A percentile compares a stretch with the other conserved stretches of the same genome.
Evolutionary conservation across 2,797 vertebrate species (phyloP).

Genomic region (Chiropotes sagulatus): DNA sequence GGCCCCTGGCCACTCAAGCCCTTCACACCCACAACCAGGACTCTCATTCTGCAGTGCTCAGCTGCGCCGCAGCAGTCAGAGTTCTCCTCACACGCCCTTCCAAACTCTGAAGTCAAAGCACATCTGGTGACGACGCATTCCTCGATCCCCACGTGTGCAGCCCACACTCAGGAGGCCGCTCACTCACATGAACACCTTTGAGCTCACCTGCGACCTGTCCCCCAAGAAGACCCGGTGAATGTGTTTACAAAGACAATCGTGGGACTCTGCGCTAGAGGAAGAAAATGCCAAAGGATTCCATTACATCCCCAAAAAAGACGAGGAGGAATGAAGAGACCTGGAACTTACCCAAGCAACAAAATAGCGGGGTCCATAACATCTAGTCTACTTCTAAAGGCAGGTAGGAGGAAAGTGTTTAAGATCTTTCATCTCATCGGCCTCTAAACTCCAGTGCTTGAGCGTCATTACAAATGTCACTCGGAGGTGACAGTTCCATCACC

Average conservation of each 20-base stretch:
- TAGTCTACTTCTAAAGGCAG: neutral
- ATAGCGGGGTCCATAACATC: neutral
- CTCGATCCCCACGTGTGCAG: rapidly evolving
- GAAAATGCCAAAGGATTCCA: too few species aligned
- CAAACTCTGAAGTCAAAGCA: neutral
- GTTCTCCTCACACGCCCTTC: neutral
- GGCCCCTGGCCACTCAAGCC: rapidly evolving
- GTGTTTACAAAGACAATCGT: rapidly evolving
- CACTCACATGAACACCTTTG: rapidly evolving
- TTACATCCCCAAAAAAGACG: too few species aligned
- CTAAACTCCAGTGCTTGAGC: neutral
- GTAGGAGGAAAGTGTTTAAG: neutral
- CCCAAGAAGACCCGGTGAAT: rapidly evolving
- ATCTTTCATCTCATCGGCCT: neutral
- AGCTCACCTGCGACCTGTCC: rapidly evolving
- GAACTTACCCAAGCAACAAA: neutral
- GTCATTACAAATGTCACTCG: neutral
- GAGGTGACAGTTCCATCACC: neutral
- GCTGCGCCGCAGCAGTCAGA: rapidly evolving
- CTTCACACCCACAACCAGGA: neutral
- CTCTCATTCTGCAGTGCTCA: rapidly evolving
- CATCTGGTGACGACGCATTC: rapidly evolving
- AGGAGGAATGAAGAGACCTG: neutral
- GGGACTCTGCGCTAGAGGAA: neutral
- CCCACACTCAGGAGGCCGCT: neutral